These are phyloP conservation scores for Anolis carolinensis DNA, from an alignment of 2,113 vertebrate genomes.

Conservation along the genomic window DNA sequence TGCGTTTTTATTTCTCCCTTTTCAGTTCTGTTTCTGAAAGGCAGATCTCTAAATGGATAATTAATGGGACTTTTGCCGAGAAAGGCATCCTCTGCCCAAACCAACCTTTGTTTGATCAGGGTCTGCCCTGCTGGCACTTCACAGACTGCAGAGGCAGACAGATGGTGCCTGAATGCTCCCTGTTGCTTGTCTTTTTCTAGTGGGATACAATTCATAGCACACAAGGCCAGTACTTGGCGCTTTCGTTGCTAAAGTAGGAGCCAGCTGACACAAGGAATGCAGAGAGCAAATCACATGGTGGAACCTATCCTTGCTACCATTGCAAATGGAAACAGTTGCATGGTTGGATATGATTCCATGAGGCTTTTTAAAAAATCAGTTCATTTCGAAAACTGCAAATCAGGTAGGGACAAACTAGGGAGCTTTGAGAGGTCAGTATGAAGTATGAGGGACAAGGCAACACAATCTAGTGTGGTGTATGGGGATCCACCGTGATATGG, in stretches of 20 bases:
- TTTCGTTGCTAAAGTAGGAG: not conserved
- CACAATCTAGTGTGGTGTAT: too few relatives aligned
- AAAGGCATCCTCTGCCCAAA: not conserved
- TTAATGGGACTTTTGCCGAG: not conserved
- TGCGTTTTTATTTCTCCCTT: slow-evolving; percentile 11
- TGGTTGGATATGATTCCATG: not conserved
- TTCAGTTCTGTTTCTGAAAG: not conserved
- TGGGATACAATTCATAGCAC: not conserved
- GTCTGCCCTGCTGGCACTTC: accelerated
- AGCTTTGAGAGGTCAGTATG: not conserved
- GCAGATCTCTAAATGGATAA: slow-evolving; percentile 12
- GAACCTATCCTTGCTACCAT: not conserved
- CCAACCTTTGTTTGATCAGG: not conserved
- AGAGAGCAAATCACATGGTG: not conserved
- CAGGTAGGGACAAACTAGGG: not conserved
- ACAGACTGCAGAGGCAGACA: accelerated
- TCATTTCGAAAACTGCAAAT: not conserved
- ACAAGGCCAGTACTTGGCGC: accelerated
- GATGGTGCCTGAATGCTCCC: not conserved
- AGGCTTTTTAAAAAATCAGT: not conserved
- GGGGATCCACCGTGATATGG: too few relatives aligned
- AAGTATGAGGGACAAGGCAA: too few relatives aligned
- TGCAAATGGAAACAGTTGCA: not conserved
- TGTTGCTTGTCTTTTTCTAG: not conserved
- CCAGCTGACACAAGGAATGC: not conserved